Conservation (phyloP, 53 echinoderm and acorn worm species). For the Crossaster papposus region DNA sequence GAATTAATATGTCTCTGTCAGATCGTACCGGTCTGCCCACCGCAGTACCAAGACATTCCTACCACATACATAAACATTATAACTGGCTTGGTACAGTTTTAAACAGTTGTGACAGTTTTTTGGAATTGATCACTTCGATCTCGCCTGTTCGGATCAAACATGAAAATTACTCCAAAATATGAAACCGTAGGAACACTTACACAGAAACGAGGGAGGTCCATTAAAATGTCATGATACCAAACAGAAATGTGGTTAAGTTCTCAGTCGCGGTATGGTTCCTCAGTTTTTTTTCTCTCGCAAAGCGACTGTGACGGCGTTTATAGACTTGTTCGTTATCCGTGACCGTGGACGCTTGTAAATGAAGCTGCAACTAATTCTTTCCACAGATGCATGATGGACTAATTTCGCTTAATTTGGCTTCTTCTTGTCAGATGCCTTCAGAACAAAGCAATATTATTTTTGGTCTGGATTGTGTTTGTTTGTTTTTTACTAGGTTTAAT, state of each 20-base stretch:
- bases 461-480: no score
- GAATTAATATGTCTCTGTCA: neutral
- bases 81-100: neutral
- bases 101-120: neutral
- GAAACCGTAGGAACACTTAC: neutral
- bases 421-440: neutral
- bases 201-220: neutral
- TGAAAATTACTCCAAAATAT: neutral
- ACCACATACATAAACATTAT: neutral
- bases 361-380: neutral
- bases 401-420: neutral
- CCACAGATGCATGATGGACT: neutral
- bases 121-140: neutral
- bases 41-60: neutral
- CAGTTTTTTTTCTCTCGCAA: neutral
- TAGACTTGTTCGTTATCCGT: neutral
- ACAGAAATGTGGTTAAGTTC: neutral
- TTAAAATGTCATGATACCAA: neutral
- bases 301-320: neutral
- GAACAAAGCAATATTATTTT: no score
- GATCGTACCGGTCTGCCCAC: no score
- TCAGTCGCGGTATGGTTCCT: neutral
- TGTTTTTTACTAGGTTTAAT: no score
- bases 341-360: neutral
- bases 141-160: neutral